Conservation (phyloP, 2,888 invertebrate genomes). For the Andrena bucephala region DNA sequence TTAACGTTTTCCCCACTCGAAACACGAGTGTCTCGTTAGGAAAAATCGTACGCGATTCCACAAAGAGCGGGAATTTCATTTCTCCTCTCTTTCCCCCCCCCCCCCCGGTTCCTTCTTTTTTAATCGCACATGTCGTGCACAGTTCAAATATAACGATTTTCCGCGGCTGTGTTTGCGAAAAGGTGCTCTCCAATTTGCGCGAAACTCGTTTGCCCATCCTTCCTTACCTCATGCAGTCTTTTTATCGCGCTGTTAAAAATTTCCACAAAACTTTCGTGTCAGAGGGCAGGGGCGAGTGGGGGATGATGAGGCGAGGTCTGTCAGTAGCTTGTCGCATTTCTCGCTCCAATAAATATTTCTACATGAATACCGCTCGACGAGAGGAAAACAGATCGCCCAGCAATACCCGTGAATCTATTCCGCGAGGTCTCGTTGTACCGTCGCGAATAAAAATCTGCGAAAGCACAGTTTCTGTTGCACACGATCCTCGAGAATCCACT, state of each 20-base stretch:
- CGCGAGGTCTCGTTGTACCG: neutral
- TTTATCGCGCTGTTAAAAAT: slow-evolving; percentile 68
- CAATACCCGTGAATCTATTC: slow-evolving; percentile 3
- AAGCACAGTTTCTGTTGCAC: neutral
- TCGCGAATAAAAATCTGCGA: slow-evolving; percentile 1
- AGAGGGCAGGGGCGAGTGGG: neutral
- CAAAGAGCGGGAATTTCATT: slow-evolving; percentile 42
- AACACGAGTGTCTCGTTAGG: slow-evolving; percentile 46
- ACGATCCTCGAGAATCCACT: neutral
- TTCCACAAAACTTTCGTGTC: slow-evolving; percentile 62
- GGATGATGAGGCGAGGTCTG: slow-evolving; percentile 36
- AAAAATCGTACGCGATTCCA: slow-evolving; percentile 31
- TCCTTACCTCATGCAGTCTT: slow-evolving; percentile 51
- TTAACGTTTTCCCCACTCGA: slow-evolving; percentile 17
- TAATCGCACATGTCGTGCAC: slow-evolving; percentile 27
- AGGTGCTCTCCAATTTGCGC: slow-evolving; percentile 73
- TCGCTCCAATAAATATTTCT: slow-evolving; percentile 62
- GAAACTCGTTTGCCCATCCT: slow-evolving; percentile 47
- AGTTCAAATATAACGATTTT: slow-evolving; percentile 62
- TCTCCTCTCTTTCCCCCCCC: neutral
- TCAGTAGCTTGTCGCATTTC: slow-evolving; percentile 39
- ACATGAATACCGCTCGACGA: slow-evolving; percentile 43
- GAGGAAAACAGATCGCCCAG: slow-evolving; percentile 7
- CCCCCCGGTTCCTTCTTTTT: neutral
- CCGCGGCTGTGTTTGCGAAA: slow-evolving; percentile 44